Evolutionary conservation across 2,888 invertebrate genomes (phyloP).

Genomic region (Electrophaes corylata): DNA sequence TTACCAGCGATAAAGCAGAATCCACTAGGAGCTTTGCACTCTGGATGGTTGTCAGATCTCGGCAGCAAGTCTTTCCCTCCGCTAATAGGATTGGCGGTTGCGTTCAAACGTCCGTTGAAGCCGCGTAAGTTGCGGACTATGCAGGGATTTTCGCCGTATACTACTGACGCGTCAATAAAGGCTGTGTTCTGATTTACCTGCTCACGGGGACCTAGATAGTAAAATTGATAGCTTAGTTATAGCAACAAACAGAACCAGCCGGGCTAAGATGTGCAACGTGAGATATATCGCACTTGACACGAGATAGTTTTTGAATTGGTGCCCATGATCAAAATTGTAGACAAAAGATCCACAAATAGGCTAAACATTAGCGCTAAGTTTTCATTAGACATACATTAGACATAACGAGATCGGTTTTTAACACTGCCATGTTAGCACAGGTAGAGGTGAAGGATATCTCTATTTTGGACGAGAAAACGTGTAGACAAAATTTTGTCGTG

Average conservation of each 20-base stretch:
- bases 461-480: too few relatives aligned
- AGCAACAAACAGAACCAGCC: background rate
- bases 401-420: too few relatives aligned
- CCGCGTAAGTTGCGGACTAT: constrained; percentile 90
- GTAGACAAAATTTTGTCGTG: too few relatives aligned
- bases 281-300: too few relatives aligned
- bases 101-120: constrained; percentile 92
- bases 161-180: constrained; percentile 93
- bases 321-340: too few relatives aligned
- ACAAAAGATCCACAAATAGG: too few relatives aligned
- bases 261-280: too few relatives aligned
- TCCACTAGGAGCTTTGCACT: constrained; percentile 94
- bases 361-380: too few relatives aligned
- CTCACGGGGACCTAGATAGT: constrained; percentile 90
- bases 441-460: too few relatives aligned
- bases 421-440: too few relatives aligned
- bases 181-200: constrained; percentile 97
- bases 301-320: too few relatives aligned
- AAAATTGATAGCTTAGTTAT: background rate
- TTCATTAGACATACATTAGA: too few relatives aligned
- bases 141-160: constrained; percentile 96
- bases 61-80: constrained; percentile 92
- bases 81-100: constrained; percentile 87
- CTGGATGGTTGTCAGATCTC: constrained; percentile 90
- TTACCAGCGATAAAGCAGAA: constrained; percentile 93